Evolutionary conservation across 2,113 vertebrate species (phyloP).

Genomic region (Strigops habroptila): DNA sequence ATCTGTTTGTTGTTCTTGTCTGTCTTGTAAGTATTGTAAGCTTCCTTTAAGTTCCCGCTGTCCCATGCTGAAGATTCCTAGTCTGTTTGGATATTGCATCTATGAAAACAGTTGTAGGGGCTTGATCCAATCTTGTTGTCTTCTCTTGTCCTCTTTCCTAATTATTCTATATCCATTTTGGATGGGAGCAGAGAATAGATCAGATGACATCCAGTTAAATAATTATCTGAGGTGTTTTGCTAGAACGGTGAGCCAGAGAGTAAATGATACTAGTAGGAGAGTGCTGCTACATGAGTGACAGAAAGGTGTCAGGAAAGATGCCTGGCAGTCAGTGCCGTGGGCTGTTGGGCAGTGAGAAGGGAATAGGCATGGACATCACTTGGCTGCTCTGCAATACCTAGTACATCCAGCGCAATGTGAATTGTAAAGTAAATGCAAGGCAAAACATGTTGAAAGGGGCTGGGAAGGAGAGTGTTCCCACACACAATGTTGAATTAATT

Average conservation of each 20-base stretch:
- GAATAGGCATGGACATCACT: not conserved
- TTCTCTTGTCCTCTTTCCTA: not conserved
- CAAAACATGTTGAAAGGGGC: not conserved
- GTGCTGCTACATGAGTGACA: not conserved
- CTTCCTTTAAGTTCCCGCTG: not conserved
- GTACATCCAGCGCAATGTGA: accelerated
- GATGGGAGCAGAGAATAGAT: not conserved
- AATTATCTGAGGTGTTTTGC: not conserved
- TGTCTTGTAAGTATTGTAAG: not conserved
- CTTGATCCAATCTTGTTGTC: not conserved
- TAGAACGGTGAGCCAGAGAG: not conserved
- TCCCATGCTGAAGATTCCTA: not conserved
- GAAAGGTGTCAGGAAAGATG: not conserved
- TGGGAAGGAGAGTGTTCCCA: not conserved
- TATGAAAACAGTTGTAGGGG: not conserved
- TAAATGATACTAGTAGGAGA: not conserved
- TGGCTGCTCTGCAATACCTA: not conserved
- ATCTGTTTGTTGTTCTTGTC: not conserved
- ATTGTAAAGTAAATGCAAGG: not conserved
- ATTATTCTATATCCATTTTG: not conserved
- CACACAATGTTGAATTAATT: not conserved
- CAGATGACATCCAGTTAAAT: not conserved
- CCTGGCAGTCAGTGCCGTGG: not conserved
- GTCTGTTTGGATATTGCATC: not conserved
- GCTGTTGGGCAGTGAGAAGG: not conserved